A percentile compares a stretch with the other conserved stretches of the same genome.
These are phyloP conservation scores for Drosophila recens DNA, from an alignment of 2,888 invertebrate genomes.

Conservation along the genomic window DNA sequence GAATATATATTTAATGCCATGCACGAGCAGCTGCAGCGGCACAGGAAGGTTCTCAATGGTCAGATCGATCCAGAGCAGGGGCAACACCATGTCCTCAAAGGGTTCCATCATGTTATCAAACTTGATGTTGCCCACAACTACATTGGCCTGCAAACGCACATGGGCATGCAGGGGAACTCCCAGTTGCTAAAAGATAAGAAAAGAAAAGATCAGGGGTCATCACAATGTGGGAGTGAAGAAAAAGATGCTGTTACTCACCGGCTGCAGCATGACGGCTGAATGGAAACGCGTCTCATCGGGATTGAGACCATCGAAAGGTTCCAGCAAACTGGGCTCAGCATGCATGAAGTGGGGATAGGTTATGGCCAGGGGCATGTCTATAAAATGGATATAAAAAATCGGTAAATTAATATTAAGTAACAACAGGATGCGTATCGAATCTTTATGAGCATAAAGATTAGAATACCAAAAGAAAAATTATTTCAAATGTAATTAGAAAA, in stretches of 20 bases:
- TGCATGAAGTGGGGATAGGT: slow-evolving; percentile 91
- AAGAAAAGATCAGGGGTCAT: neutral
- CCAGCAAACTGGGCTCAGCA: slow-evolving; percentile 87
- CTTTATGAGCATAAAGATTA: no score
- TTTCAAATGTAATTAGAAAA: no score
- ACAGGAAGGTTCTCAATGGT: slow-evolving; percentile 85
- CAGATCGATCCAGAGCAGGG: slow-evolving; percentile 90
- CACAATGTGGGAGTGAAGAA: neutral
- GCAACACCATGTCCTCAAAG: slow-evolving; percentile 89
- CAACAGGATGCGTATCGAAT: neutral
- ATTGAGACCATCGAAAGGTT: slow-evolving; percentile 88
- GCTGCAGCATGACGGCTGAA: slow-evolving; percentile 89
- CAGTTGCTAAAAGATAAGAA: slow-evolving; percentile 86
- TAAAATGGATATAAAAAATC: neutral
- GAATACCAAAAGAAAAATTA: no score
- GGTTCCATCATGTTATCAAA: slow-evolving; percentile 88
- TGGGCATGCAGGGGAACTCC: slow-evolving; percentile 89
- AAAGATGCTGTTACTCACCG: slow-evolving; percentile 86
- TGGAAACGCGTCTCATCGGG: slow-evolving; percentile 87
- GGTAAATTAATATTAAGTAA: neutral
- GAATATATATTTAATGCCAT: slow-evolving; percentile 86
- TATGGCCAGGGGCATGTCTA: slow-evolving; percentile 90
- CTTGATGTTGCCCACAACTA: slow-evolving; percentile 88
- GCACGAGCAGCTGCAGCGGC: slow-evolving; percentile 85
- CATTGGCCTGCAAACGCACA: slow-evolving; percentile 90